Evolutionary conservation across 2,113 vertebrate species (phyloP), one percentile per base, ranked within the genome.

Genomic region (Grus americana): DNA sequence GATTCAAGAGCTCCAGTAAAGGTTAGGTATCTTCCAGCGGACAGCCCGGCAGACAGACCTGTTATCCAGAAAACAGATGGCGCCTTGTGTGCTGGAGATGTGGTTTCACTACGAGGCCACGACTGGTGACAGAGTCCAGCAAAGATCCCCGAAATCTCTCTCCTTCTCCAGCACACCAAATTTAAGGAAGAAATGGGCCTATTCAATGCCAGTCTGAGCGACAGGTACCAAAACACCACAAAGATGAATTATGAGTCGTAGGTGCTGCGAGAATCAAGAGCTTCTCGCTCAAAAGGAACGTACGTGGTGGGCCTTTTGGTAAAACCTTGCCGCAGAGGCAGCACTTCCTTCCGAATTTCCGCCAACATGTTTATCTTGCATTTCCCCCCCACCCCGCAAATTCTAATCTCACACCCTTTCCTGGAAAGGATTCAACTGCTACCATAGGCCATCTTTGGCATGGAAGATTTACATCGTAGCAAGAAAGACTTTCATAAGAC

Each of bases 381-480:
- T 34, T 29, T n/a, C 44, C 44, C 44, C 15, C 47, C 40, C 36
- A 36, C 8, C 5, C 7, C 52, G 19, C 29, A 42, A 8, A 59
- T 59, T 40, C 50, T 8, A 13, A 49, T 22, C 29, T 82, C n/a
- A 16, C 3, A 3, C 23, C 44, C 44, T 15, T 58, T 24, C 61
- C 71, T 12, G 42, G 61, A 34, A 66, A 75, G 52, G 30, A 29
- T 40, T 58, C 62, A 58, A 16, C 23, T 19, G 62, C n/a, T 49
- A 3, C 42, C 15, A 1, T 6, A 23, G 61, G 20, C 15, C 15
- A n/a, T 18, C 42, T 67, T 49, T 10, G 23, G n/a, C n/a, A 9
- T 0, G 3, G 61, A 15, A 5, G 19, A 29, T n/a, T 27, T n/a
- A n/a, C 36, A 26, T 3, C 7, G 9, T 17, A 32, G 49, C 13